Conservation (phyloP, 2,888 invertebrate genomes). For the Eilema griseolum region DNA sequence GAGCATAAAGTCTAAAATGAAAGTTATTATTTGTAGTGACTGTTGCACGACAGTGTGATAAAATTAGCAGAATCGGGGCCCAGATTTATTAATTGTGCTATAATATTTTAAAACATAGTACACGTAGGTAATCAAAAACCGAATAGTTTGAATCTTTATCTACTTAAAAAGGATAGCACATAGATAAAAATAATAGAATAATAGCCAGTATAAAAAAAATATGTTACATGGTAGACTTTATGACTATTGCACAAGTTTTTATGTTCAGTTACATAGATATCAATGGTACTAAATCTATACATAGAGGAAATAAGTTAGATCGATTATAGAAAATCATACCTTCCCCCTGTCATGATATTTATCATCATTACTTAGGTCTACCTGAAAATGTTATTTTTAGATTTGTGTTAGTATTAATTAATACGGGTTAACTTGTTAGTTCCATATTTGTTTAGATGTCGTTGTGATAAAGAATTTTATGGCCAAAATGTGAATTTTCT, state of each 20-base stretch:
- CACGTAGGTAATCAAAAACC: too few relatives aligned
- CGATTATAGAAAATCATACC: slow-evolving; percentile 69
- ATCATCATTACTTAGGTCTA: slow-evolving; percentile 76
- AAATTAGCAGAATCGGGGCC: too few relatives aligned
- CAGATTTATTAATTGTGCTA: too few relatives aligned
- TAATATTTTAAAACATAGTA: too few relatives aligned
- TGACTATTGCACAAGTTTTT: background rate
- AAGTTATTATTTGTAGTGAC: too few relatives aligned
- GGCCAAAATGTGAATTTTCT: slow-evolving; percentile 8
- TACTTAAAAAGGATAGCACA: too few relatives aligned
- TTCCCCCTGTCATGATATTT: slow-evolving; percentile 80
- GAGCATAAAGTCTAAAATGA: too few relatives aligned
- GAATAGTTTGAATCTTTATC: too few relatives aligned
- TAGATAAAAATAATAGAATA: too few relatives aligned
- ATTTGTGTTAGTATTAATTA: slow-evolving; percentile 52
- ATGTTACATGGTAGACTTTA: background rate
- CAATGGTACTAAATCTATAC: background rate
- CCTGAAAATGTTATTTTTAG: slow-evolving; percentile 73
- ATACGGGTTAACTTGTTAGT: slow-evolving; percentile 27
- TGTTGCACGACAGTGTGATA: too few relatives aligned
- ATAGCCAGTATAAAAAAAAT: too few relatives aligned
- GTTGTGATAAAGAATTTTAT: background rate
- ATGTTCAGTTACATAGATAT: slow-evolving; percentile 16
- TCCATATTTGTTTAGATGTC: background rate
- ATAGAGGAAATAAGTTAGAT: slow-evolving; percentile 46